Evolutionary conservation across 2,888 invertebrate genomes (phyloP).

Genomic region (Amblyjoppa fuscipennis): DNA sequence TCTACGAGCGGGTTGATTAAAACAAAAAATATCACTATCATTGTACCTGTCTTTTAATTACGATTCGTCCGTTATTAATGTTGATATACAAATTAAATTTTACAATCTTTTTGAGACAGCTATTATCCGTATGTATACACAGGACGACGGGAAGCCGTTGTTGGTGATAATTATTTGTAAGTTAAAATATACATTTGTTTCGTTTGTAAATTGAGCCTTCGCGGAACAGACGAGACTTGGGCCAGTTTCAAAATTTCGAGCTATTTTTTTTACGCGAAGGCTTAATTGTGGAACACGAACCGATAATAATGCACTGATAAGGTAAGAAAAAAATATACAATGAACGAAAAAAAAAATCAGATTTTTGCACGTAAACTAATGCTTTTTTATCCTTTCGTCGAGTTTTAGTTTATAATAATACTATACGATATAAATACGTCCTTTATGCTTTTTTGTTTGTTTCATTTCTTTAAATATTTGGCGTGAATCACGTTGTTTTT

Average conservation of each 20-base stretch:
- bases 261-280: background rate
- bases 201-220: slow-evolving; percentile 1
- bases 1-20: background rate
- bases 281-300: slow-evolving; percentile 21
- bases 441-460: slow-evolving; percentile 55
- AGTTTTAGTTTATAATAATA: slow-evolving; percentile 68
- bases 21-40: slow-evolving; percentile 1
- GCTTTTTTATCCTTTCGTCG: slow-evolving; percentile 52
- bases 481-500: slow-evolving; percentile 77
- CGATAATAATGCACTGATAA: slow-evolving; percentile 12
- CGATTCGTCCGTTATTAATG: slow-evolving; percentile 35
- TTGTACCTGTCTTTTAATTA: slow-evolving; percentile 65
- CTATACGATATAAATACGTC: slow-evolving; percentile 77
- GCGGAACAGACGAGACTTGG: background rate
- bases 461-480: slow-evolving; percentile 77
- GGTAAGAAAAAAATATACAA: slow-evolving; percentile 40
- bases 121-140: slow-evolving; percentile 4
- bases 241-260: background rate
- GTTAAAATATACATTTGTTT: slow-evolving; percentile 8
- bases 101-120: slow-evolving; percentile 23
- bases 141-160: slow-evolving; percentile 21
- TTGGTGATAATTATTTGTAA: background rate
- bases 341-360: slow-evolving; percentile 32
- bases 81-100: slow-evolving; percentile 48
- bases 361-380: slow-evolving; percentile 66